Evolutionary conservation across 2,797 vertebrate species (phyloP).

Genomic region (Muscicapa comitata): DNA sequence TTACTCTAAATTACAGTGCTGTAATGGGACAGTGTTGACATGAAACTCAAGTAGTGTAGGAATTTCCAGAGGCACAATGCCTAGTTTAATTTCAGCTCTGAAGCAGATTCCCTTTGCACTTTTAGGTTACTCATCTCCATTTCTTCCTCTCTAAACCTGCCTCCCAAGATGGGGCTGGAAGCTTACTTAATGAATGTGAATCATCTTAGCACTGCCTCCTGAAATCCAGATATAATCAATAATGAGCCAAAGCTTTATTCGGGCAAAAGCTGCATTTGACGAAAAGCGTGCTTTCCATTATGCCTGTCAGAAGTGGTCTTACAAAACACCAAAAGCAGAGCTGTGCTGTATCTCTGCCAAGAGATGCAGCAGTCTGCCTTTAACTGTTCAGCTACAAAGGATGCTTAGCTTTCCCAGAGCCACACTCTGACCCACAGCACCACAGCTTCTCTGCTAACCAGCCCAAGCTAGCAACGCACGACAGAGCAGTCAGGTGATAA

Average conservation of each 20-base stretch:
- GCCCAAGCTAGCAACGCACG: background rate
- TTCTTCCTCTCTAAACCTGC: background rate
- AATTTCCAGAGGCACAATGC: background rate
- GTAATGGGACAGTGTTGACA: conserved; percentile 5
- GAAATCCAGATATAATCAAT: background rate
- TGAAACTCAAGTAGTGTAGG: background rate
- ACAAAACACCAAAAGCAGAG: background rate
- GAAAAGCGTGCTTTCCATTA: background rate
- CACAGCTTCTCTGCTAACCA: background rate
- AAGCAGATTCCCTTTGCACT: background rate
- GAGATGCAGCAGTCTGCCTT: background rate
- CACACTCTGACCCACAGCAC: background rate
- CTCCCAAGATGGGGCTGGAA: background rate
- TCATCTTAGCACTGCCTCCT: background rate
- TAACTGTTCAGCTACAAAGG: fast-evolving
- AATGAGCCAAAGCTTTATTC: background rate
- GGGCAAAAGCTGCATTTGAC: background rate
- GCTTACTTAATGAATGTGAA: background rate
- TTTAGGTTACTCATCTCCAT: background rate
- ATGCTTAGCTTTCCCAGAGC: background rate
- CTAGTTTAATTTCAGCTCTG: background rate
- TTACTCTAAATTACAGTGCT: background rate
- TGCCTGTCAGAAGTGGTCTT: background rate
- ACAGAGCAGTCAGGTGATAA: background rate
- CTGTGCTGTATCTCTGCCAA: background rate